Conservation (phyloP, 2,888 invertebrate species). For the Epinotia nisella region DNA sequence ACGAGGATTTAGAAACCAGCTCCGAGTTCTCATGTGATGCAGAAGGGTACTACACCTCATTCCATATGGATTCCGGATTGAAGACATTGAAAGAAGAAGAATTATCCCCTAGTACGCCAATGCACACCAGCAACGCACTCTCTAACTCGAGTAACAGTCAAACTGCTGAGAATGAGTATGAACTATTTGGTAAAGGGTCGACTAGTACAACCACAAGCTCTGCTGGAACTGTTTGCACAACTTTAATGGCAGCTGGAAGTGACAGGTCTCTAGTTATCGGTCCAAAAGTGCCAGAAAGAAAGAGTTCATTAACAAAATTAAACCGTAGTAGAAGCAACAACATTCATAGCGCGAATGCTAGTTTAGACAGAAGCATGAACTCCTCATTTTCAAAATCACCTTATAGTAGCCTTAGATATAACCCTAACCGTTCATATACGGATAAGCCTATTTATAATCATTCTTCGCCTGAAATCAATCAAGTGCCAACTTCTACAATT, state of each 20-base stretch:
- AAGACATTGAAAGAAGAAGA: slow-evolving; percentile 91
- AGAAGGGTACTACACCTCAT: slow-evolving; percentile 98
- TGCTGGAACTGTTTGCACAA: slow-evolving; percentile 95
- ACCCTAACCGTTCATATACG: slow-evolving; percentile 65
- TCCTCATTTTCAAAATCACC: slow-evolving; percentile 74
- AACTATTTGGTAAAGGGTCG: slow-evolving; percentile 95
- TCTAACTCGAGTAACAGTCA: slow-evolving; percentile 89
- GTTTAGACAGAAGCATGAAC: slow-evolving; percentile 82
- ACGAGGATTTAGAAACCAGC: slow-evolving; percentile 94
- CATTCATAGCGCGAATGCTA: slow-evolving; percentile 81
- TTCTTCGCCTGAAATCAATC: slow-evolving; percentile 72
- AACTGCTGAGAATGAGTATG: slow-evolving; percentile 94
- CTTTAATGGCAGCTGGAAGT: slow-evolving; percentile 88
- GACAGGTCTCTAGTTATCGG: slow-evolving; percentile 86
- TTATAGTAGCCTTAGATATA: slow-evolving; percentile 73
- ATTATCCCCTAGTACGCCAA: slow-evolving; percentile 87
- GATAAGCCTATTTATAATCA: slow-evolving; percentile 71
- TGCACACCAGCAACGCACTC: slow-evolving; percentile 89
- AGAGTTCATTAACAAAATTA: slow-evolving; percentile 88
- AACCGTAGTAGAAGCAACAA: slow-evolving; percentile 81
- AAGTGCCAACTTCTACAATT: slow-evolving; percentile 65
- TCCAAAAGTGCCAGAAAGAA: slow-evolving; percentile 92
- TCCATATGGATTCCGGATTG: slow-evolving; percentile 97
- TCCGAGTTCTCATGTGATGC: slow-evolving; percentile 98
- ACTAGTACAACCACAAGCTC: slow-evolving; percentile 96